These are phyloP conservation scores for Smutsia temminckii DNA, from an alignment of 2,797 vertebrate genomes.

Conservation along the genomic window DNA sequence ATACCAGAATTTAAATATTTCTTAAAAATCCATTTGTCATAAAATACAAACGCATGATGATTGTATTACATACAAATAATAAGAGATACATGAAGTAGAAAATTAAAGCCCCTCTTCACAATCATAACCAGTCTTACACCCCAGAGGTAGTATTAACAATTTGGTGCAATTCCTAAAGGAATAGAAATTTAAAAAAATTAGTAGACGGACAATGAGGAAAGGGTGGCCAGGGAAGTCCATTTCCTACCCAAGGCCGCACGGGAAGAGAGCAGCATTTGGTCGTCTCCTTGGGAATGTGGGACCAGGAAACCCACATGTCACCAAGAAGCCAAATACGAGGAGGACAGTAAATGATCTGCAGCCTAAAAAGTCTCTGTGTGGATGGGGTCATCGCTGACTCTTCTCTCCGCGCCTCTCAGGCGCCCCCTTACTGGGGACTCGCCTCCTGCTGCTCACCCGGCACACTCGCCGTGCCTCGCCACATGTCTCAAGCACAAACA, in stretches of 20 bases:
- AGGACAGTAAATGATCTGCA: background rate
- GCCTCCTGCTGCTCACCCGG: no score
- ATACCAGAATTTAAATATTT: constrained; percentile 1
- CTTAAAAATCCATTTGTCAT: background rate
- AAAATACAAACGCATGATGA: background rate
- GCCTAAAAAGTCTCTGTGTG: background rate
- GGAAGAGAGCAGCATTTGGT: background rate
- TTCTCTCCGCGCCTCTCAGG: background rate
- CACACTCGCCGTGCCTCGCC: no score
- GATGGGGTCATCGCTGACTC: background rate
- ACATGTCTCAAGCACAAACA: background rate
- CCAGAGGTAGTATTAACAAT: background rate
- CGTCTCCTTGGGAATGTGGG: background rate
- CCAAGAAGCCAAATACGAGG: background rate
- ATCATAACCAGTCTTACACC: background rate
- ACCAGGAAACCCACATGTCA: background rate
- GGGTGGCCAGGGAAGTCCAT: background rate
- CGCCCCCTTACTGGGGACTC: background rate
- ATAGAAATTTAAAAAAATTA: background rate
- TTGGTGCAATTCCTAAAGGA: background rate
- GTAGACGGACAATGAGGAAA: background rate
- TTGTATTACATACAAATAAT: background rate
- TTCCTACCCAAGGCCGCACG: background rate
- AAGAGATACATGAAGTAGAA: background rate
- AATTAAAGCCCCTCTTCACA: background rate